A percentile compares a stretch with the other conserved stretches of the same genome.
Conservation (phyloP, 2,797 vertebrate genomes). For the Tarsius wallacei region DNA sequence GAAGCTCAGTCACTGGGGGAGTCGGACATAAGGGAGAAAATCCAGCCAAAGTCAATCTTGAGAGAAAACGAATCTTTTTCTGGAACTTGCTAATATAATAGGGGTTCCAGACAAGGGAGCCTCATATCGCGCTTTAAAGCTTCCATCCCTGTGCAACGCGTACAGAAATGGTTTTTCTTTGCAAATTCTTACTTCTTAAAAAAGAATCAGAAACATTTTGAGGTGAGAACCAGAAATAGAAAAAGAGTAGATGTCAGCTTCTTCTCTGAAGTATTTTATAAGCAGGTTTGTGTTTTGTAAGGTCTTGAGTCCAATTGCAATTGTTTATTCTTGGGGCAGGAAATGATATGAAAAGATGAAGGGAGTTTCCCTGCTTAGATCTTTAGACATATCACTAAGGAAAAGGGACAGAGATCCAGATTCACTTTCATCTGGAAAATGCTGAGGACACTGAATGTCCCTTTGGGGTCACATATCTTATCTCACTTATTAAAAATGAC, state of each 20-base stretch:
- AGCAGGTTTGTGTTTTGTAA: constrained; percentile 73
- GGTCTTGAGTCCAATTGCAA: constrained; percentile 70
- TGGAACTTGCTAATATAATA: constrained; percentile 46
- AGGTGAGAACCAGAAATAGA: background rate
- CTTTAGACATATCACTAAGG: constrained; percentile 66
- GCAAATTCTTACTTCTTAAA: constrained; percentile 29
- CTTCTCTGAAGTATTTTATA: constrained; percentile 9
- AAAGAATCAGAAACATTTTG: constrained; percentile 49
- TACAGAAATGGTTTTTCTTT: constrained; percentile 57
- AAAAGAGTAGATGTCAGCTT: constrained; percentile 38
- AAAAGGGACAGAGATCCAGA: background rate
- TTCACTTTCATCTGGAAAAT: constrained; percentile 56
- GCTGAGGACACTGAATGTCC: background rate
- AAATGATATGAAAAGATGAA: constrained; percentile 79
- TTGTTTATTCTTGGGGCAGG: constrained; percentile 62
- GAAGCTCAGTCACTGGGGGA: background rate
- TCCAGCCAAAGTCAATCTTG: constrained; percentile 69
- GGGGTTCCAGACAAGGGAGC: constrained; percentile 25
- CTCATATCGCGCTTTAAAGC: background rate
- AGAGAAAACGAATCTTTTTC: constrained; percentile 66
- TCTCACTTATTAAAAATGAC: background rate
- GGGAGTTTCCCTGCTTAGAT: constrained; percentile 72
- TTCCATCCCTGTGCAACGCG: background rate
- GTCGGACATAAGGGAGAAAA: constrained; percentile 66
- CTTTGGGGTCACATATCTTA: background rate